A percentile compares a stretch with the other conserved stretches of the same genome.
These are phyloP conservation scores for Edolisoma coerulescens DNA, from an alignment of 2,113 vertebrate species.

Conservation along the genomic window DNA sequence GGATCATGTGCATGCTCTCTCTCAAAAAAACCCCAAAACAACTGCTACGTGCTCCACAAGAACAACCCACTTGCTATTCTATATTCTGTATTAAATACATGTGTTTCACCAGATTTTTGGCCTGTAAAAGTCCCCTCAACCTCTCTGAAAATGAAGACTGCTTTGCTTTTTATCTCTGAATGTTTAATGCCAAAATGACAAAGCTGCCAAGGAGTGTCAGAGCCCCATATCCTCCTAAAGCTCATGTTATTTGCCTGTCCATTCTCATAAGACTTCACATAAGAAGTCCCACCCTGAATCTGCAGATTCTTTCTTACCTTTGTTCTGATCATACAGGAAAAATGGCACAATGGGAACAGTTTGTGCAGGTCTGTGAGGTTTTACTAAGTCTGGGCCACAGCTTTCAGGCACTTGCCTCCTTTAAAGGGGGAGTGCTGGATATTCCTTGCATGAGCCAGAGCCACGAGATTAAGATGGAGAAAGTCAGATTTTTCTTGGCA, in stretches of 20 bases:
- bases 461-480: not conserved
- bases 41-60: not conserved
- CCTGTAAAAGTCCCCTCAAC: not conserved
- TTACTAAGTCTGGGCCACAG: not conserved
- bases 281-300: not conserved
- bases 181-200: not conserved
- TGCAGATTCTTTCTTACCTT: not conserved
- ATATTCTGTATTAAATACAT: not conserved
- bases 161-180: not conserved
- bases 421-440: not conserved
- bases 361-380: not conserved
- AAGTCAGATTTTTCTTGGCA: not conserved
- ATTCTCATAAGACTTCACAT: not conserved
- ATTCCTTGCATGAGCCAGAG: not conserved
- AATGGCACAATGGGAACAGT: not conserved
- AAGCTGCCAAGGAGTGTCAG: not conserved
- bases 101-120: not conserved
- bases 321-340: not conserved
- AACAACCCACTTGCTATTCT: not conserved
- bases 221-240: not conserved
- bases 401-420: not conserved
- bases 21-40: not conserved
- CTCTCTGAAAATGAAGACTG: not conserved
- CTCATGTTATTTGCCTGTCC: not conserved
- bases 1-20: not conserved